Base-by-base conservation (phyloP, 2,797 vertebrate species). In the Macropus fuliginosus region DNA sequence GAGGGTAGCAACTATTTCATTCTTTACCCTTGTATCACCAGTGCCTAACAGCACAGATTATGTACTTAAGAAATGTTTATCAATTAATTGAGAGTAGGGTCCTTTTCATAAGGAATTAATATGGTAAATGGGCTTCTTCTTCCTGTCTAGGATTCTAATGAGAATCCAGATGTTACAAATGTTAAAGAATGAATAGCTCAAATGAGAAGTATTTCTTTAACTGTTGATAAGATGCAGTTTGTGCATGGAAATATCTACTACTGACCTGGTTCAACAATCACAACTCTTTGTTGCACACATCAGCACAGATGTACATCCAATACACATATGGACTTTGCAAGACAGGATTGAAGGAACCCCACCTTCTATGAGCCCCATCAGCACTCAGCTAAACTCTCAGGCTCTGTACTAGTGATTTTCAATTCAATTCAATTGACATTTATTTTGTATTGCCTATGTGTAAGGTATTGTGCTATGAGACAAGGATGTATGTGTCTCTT, bases 181-280 rank as follows among this genome's bases (percentile, higher is more conserved):
- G 18, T 74, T 74, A 21, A 14, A 74, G 66, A 40, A 66, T 66
- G 91, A 96, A 93, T 59, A 50, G 91, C 40, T 95, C 40, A 66
- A 94, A 1, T 74, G 46, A 96, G 24, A 94, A 94, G 54, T 93
- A 50, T 95, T 1, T 55, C 31, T 92, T 92, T 55, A 92, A 94
- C 96, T 55, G 91, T 29, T 92, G 56, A 10, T 55, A 93, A 92
- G 81, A 29, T 81, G 56, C 87, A 94, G 66, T 46, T 74, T 57
- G 92, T 40, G 27, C n/a, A 57, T 50, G 50, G 81, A 87, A 96
- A 95, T 21, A 93, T 2, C 12, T 54, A 74, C 66, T 40, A 74
- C n/a, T 74, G 16, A 40, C 66, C 8, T 40, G 1, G 66, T 29
- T 66, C 34, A n/a, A 66, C 34, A 66, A n/a, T n/a, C 62, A 66